A percentile compares a stretch with the other conserved stretches of the same genome.
Conservation (phyloP, 1,140 invertebrate genomes). For the Camponotus floridanus region DNA sequence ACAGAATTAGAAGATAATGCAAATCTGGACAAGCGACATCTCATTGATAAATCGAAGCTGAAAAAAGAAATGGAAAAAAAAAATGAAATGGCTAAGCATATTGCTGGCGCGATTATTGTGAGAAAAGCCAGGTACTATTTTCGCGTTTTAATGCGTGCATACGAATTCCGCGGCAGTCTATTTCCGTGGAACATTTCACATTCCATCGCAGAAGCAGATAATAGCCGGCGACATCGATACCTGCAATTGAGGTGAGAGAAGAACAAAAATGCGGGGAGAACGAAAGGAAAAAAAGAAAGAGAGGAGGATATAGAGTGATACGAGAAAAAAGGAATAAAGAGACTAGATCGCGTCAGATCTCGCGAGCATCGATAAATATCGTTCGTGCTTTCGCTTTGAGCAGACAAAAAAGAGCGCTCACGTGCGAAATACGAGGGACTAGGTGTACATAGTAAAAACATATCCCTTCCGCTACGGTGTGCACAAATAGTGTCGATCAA, state of each 20-base stretch:
- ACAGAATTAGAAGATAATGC: background rate
- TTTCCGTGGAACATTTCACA: conserved; percentile 41
- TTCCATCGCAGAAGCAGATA: conserved; percentile 20
- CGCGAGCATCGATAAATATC: conserved; percentile 43
- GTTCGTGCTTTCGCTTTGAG: conserved; percentile 49
- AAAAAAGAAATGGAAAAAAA: background rate
- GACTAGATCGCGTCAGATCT: conserved; percentile 18
- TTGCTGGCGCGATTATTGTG: conserved; percentile 7
- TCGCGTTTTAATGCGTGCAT: conserved; percentile 47
- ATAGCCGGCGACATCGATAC: background rate
- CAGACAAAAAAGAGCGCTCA: conserved; percentile 7
- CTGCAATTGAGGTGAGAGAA: background rate
- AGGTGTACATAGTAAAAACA: conserved; percentile 54
- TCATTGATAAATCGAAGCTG: background rate
- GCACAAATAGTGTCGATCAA: conserved; percentile 26
- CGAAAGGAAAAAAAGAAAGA: too few species aligned
- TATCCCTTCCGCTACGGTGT: conserved; percentile 66
- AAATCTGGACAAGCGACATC: too few species aligned
- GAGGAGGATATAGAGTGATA: background rate
- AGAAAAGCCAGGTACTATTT: conserved; percentile 54
- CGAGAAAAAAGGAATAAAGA: background rate
- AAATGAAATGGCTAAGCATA: background rate
- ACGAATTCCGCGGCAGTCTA: conserved; percentile 46
- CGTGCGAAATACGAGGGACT: conserved; percentile 17
- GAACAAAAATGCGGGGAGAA: background rate